A percentile compares a stretch with the other conserved stretches of the same genome.
phyloP scores from a whole-genome alignment of 2,888 invertebrate genomes.

The Timandra comae region DNA sequence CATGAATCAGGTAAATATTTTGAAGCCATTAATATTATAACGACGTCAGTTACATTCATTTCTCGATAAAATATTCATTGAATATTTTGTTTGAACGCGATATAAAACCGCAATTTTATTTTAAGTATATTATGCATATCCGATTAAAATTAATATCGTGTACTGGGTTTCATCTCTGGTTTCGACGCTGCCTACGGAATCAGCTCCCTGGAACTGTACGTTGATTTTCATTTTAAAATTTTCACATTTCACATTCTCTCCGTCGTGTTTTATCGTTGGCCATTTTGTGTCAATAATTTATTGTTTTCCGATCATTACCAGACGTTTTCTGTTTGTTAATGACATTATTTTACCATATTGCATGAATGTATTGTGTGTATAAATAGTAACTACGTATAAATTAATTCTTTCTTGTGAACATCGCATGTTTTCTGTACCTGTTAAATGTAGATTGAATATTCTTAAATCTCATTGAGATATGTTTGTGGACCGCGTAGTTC shows the following conservation, averaged over 20 bases:
- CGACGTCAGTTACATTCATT: conserved; percentile 11
- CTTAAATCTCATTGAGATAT: no score
- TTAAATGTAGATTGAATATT: no score
- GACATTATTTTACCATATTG: conserved; percentile 15
- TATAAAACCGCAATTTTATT: conserved; percentile 14
- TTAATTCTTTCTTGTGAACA: no score
- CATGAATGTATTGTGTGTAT: conserved; percentile 14
- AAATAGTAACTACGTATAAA: conserved; percentile 18
- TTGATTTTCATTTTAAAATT: conserved; percentile 39
- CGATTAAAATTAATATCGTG: conserved; percentile 33
- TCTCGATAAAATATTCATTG: conserved; percentile 22
- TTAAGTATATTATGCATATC: conserved; percentile 27
- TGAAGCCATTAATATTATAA: conserved; percentile 7
- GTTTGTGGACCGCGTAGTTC: no score
- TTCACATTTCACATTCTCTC: conserved; percentile 21
- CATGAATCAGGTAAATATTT: conserved; percentile 78
- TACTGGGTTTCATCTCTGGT: conserved; percentile 43
- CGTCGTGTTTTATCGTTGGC: conserved; percentile 20
- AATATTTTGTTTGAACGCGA: conserved; percentile 18
- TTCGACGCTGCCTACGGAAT: conserved; percentile 53
- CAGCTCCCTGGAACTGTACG: conserved; percentile 67
- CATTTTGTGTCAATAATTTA: conserved; percentile 19
- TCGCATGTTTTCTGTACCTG: no score
- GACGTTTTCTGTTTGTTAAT: conserved; percentile 24
- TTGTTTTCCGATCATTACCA: conserved; percentile 18